phyloP scores from a whole-genome alignment of 2,113 vertebrate species.

The Pantherophis guttatus region DNA sequence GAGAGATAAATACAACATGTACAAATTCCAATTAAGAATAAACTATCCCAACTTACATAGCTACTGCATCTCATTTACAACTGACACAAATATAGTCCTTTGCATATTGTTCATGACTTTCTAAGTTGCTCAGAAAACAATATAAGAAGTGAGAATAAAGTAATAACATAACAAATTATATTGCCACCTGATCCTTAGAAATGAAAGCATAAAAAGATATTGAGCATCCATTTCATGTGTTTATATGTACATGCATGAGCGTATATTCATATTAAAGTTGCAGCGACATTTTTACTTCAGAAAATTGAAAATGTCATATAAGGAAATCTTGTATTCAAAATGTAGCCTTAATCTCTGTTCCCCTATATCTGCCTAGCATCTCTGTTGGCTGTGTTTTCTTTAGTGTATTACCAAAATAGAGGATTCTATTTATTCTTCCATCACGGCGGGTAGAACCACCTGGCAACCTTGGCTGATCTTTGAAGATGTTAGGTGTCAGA shows the following conservation, averaged over 20 bases:
- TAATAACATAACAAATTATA: neutral
- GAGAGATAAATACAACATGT: slow-evolving; percentile 31
- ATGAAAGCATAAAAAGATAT: neutral
- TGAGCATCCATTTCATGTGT: neutral
- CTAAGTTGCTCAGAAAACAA: neutral
- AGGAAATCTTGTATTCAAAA: neutral
- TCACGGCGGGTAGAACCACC: neutral
- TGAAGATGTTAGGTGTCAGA: neutral
- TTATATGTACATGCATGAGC: neutral
- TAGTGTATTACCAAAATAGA: neutral
- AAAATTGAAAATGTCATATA: neutral
- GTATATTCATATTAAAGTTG: neutral
- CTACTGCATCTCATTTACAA: slow-evolving; percentile 24
- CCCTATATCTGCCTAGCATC: neutral
- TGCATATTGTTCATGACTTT: neutral
- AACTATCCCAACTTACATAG: slow-evolving; percentile 31
- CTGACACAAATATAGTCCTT: slow-evolving; percentile 28
- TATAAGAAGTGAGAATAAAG: neutral
- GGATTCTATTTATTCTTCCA: neutral
- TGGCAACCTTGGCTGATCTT: neutral
- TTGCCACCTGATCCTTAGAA: neutral
- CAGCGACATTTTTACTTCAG: neutral
- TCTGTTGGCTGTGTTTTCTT: neutral
- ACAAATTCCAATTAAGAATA: slow-evolving; percentile 48
- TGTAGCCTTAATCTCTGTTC: neutral